Base-by-base conservation (phyloP, 1,140 invertebrate species). In the Zaprionus lachaisei region DNA sequence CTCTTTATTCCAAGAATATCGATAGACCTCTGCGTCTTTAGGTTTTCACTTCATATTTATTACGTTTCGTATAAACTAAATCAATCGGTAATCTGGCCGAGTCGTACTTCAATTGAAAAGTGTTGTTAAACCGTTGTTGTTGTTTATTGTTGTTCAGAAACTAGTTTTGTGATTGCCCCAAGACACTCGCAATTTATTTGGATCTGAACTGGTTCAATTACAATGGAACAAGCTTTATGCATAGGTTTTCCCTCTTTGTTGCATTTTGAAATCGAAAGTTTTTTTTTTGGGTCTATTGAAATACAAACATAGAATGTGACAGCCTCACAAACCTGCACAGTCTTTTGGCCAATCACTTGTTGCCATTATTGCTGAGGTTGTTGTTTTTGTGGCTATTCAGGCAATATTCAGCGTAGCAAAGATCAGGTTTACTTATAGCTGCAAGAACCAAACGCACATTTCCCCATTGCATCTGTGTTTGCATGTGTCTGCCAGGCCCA, bases 231-330 rank as follows among this genome's bases (percentile, higher is more conserved):
- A 31, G 54, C 26, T 56, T 31, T 28, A 47, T 47, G n/a, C 41
- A 47, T 41, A 56, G 47, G 47, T 51, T 51, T 51, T 51, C 22
- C 47, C 47, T 24, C 47, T 22, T 51, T 51, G 17, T 51, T 24
- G 47, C 20, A 51, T 24, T 67, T 58, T 67, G 65, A 58, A 67
- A 67, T 67, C 65, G 65, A 67, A 58, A 47, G 65, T 57, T 66
- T 57, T 57, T 57, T 57, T 26, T 7, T 51, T 31, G 55, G 12
- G 31, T 57, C 38, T 4, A 47, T 66, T 37, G 34, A 66, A 66
- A 41, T 57, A 15, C 34, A 41, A 44, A 9, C 34, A 57, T 44
- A 66, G 65, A 67, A 67, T 67, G 55, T 44, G 38, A n/a, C 64
- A 41, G 41, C 31, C 37, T 47, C n/a, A 31, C 34, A 56, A 24